Conservation (phyloP, 2,797 vertebrate species). For the Hydrolagus colliei region DNA sequence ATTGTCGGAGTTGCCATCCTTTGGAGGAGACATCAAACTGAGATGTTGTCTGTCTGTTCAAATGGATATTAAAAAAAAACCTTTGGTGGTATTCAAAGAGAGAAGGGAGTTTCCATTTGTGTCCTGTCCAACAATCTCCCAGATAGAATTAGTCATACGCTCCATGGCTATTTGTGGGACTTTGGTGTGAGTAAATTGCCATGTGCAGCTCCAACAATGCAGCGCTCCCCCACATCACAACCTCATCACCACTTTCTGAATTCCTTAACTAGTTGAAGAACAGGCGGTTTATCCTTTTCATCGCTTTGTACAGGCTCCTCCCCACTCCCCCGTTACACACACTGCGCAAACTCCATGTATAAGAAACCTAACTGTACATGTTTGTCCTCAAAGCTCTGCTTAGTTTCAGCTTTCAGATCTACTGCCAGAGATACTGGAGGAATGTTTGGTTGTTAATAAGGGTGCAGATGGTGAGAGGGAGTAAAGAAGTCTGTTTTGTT, state of each 20-base stretch:
- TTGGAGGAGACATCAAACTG: no score
- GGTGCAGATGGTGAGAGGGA: neutral
- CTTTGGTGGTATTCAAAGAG: neutral
- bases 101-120: neutral
- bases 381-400: neutral
- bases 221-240: neutral
- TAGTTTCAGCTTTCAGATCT: conserved; percentile 14
- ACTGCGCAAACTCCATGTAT: neutral
- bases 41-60: neutral
- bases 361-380: neutral
- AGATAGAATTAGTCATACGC: neutral
- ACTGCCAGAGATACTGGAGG: conserved; percentile 10
- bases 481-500: neutral
- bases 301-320: neutral
- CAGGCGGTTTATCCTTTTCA: neutral
- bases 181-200: neutral
- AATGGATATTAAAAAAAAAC: neutral
- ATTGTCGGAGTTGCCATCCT: neutral
- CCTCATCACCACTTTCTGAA: neutral
- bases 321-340: neutral
- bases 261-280: neutral
- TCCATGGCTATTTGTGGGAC: neutral
- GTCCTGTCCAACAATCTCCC: neutral
- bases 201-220: neutral
- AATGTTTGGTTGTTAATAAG: conserved; percentile 23